These are phyloP conservation scores for Xanthorhoe spadicearia DNA, from an alignment of 2,888 invertebrate species.

Conservation along the genomic window DNA sequence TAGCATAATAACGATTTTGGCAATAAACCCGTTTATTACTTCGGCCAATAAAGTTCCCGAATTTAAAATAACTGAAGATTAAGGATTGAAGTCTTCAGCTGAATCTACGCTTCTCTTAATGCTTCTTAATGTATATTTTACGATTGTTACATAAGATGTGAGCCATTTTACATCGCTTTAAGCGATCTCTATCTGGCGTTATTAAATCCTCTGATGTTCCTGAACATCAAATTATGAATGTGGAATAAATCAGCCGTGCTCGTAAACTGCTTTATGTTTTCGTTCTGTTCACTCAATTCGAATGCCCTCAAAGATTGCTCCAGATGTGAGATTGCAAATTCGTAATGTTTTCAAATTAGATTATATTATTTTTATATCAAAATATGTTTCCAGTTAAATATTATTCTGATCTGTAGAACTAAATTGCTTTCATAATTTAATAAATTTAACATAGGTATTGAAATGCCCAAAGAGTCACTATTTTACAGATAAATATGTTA, in stretches of 20 bases:
- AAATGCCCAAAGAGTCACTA: too few relatives aligned
- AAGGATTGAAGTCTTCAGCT: constrained; percentile 71
- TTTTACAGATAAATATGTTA: too few relatives aligned
- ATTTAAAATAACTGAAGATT: constrained; percentile 82
- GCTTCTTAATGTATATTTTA: constrained; percentile 84
- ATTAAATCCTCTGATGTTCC: constrained; percentile 82
- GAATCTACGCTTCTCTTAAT: constrained; percentile 73
- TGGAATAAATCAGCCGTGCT: constrained; percentile 81
- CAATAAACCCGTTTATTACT: constrained; percentile 80
- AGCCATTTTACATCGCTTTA: constrained; percentile 79
- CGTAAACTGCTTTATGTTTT: constrained; percentile 83
- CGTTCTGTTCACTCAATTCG: constrained; percentile 73
- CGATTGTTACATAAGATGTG: constrained; percentile 82
- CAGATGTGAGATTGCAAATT: constrained; percentile 72
- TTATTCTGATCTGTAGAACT: not conserved
- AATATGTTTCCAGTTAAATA: not conserved
- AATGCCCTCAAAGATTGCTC: constrained; percentile 76
- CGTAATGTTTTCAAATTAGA: constrained; percentile 60
- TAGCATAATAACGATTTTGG: constrained; percentile 78
- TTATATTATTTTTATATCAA: constrained; percentile 5
- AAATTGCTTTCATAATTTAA: too few relatives aligned
- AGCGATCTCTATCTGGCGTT: constrained; percentile 81
- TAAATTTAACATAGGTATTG: not conserved
- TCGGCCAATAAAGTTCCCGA: constrained; percentile 76
- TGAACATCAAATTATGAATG: constrained; percentile 84